A percentile compares a stretch with the other conserved stretches of the same genome.
These are phyloP conservation scores for Saccostrea glomerata DNA, from an alignment of 1,140 invertebrate genomes.

Conservation along the genomic window DNA sequence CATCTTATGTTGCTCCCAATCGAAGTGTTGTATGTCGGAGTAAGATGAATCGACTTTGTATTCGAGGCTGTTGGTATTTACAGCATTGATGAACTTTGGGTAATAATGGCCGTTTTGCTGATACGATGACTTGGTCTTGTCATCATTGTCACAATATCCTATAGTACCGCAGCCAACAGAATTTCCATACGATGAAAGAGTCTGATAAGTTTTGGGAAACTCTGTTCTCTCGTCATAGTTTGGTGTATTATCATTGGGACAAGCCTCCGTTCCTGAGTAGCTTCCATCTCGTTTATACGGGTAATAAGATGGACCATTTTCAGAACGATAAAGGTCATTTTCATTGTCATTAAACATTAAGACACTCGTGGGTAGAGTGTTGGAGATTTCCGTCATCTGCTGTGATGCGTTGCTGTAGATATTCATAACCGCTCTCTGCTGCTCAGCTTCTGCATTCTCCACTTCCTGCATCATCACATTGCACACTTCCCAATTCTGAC, in stretches of 20 bases:
- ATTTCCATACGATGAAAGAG: constrained; percentile 50
- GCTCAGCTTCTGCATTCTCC: constrained; percentile 65
- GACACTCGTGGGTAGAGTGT: constrained; percentile 68
- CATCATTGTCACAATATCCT: constrained; percentile 29
- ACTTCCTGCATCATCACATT: constrained; percentile 77
- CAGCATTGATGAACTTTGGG: constrained; percentile 18
- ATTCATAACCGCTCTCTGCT: constrained; percentile 61
- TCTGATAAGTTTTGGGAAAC: constrained; percentile 68
- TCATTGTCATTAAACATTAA: constrained; percentile 75
- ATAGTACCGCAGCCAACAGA: neutral
- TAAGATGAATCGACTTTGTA: constrained; percentile 16
- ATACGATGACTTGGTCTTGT: constrained; percentile 31
- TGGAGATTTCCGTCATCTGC: constrained; percentile 44
- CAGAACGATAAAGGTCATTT: constrained; percentile 81
- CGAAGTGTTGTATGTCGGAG: constrained; percentile 8
- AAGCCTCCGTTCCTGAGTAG: constrained; percentile 82
- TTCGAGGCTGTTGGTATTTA: constrained; percentile 24
- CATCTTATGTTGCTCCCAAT: constrained; percentile 28
- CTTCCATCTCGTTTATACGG: constrained; percentile 82
- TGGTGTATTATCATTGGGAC: constrained; percentile 69
- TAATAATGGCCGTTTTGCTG: constrained; percentile 25
- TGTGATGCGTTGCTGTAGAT: constrained; percentile 43
- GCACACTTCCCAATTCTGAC: constrained; percentile 77
- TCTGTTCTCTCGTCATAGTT: constrained; percentile 55
- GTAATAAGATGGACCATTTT: constrained; percentile 85